phyloP scores from a whole-genome alignment of 2,797 vertebrate genomes.

The Huso huso region DNA sequence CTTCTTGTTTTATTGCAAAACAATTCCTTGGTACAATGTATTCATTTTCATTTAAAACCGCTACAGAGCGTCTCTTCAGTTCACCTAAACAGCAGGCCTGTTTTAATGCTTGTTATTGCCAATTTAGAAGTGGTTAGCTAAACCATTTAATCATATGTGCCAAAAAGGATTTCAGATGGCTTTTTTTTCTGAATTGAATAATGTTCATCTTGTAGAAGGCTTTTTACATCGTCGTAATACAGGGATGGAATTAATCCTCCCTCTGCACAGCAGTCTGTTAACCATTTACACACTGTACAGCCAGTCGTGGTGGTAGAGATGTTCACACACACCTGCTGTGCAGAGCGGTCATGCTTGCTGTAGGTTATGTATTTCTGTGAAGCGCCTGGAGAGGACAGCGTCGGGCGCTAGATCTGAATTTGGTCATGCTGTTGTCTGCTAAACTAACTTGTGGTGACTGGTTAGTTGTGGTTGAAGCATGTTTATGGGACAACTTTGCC shows the following conservation, averaged over 20 bases:
- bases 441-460: neutral
- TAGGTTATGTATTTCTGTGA: neutral
- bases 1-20: neutral
- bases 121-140: too few species aligned
- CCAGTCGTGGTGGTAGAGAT: too few species aligned
- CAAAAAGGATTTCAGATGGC: too few species aligned
- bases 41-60: neutral
- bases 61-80: neutral
- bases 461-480: neutral
- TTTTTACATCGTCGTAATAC: neutral
- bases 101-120: too few species aligned
- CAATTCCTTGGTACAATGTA: neutral
- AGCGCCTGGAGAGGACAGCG: neutral
- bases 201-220: too few species aligned
- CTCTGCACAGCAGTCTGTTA: too few species aligned
- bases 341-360: too few species aligned
- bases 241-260: neutral
- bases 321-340: too few species aligned
- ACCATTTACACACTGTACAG: too few species aligned
- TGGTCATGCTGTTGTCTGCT: neutral
- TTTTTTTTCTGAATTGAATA: too few species aligned
- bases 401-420: neutral
- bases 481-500: neutral
- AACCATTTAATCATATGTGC: too few species aligned
- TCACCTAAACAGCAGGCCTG: too few species aligned